Percentiles rank a stretch among this genome's conserved stretches.
phyloP scores from a whole-genome alignment of 2,797 vertebrate species.

The Leptatherina wallacei region DNA sequence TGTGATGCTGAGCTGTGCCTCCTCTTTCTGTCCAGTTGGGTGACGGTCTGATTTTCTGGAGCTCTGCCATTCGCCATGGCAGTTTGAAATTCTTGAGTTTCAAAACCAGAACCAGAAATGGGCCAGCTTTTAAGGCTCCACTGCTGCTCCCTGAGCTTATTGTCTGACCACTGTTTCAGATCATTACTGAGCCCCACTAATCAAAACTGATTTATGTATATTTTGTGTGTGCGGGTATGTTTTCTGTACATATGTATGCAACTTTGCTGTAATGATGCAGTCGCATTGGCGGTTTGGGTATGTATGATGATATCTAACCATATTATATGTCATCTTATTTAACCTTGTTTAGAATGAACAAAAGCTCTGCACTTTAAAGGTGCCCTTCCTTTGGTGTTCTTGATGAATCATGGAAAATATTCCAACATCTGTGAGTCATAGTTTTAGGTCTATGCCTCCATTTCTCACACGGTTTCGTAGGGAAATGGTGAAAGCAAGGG shows the following conservation, averaged over 20 bases:
- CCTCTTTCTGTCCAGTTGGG: constrained; percentile 57
- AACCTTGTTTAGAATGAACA: constrained; percentile 27
- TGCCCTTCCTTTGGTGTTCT: constrained; percentile 13
- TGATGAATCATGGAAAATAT: constrained; percentile 14
- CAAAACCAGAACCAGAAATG: constrained; percentile 76
- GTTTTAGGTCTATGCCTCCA: constrained; percentile 30
- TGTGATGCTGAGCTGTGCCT: constrained; percentile 54
- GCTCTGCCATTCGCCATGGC: constrained; percentile 67
- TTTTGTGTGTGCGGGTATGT: constrained; percentile 46
- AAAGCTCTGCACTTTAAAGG: constrained; percentile 17
- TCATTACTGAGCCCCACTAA: constrained; percentile 69
- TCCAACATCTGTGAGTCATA: constrained; percentile 29
- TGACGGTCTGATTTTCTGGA: constrained; percentile 76
- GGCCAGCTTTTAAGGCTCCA: constrained; percentile 57
- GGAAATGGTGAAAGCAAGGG: constrained; percentile 42
- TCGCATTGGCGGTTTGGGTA: constrained; percentile 30
- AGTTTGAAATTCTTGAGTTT: constrained; percentile 76
- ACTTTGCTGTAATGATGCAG: constrained; percentile 35
- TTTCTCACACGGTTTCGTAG: constrained; percentile 28
- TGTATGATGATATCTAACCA: constrained; percentile 27
- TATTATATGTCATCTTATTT: constrained; percentile 39
- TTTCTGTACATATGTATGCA: constrained; percentile 40
- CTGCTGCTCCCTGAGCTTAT: constrained; percentile 51
- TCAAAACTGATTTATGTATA: constrained; percentile 74
- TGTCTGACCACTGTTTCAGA: constrained; percentile 75